Percentiles rank a stretch among this genome's conserved stretches.
phyloP scores from a whole-genome alignment of 2,888 invertebrate species.

The Brachypalpus laphriformis region DNA sequence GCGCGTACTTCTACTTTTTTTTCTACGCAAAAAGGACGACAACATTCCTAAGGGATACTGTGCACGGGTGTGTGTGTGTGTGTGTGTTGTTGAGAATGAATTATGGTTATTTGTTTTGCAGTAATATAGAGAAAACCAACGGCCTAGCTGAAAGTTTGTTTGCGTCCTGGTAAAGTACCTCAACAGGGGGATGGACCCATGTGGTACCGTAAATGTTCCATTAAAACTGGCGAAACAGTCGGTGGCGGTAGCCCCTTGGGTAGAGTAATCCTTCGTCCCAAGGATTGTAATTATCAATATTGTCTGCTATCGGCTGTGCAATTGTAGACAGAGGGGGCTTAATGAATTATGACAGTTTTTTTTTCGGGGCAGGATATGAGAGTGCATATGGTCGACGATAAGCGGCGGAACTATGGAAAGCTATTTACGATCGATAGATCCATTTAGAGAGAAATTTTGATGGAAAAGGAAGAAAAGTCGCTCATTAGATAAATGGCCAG shows the following conservation, averaged over 20 bases:
- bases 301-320: constrained; percentile 58
- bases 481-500: constrained; percentile 54
- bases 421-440: constrained; percentile 45
- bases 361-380: constrained; percentile 14
- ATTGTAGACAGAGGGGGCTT: constrained; percentile 45
- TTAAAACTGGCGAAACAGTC: constrained; percentile 44
- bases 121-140: constrained; percentile 45
- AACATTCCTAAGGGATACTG: constrained; percentile 67
- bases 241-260: constrained; percentile 34
- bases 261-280: constrained; percentile 61
- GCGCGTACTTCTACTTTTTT: constrained; percentile 17
- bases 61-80: not conserved
- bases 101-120: constrained; percentile 71
- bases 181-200: constrained; percentile 66
- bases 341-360: constrained; percentile 69
- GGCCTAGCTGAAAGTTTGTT: not conserved
- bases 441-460: constrained; percentile 43
- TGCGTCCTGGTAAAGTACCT: constrained; percentile 23
- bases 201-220: constrained; percentile 66
- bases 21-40: constrained; percentile 49
- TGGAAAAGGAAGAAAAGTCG: constrained; percentile 11
- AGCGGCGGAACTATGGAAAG: constrained; percentile 21
- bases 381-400: constrained; percentile 64
- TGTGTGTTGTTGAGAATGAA: constrained; percentile 60
- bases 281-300: constrained; percentile 72